Evolutionary conservation across 2,113 vertebrate species (phyloP), one percentile per base, ranked within the genome.

Genomic region (Muntiacus muntjak): DNA sequence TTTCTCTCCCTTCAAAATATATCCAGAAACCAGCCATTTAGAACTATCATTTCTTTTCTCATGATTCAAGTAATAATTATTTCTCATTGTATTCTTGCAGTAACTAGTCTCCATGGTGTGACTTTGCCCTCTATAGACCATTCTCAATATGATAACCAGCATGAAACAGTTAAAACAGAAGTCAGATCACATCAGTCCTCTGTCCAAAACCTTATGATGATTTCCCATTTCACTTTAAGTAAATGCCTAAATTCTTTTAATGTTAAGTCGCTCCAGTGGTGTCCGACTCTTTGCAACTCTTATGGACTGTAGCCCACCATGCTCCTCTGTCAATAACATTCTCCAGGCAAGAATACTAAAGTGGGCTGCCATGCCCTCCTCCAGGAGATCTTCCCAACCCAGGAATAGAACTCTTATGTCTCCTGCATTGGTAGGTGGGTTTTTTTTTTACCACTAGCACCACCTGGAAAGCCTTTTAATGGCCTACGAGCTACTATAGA

Each of bases 1-100:
- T 89, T 94, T 96, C 60, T 82, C 21, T 84, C 33, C 60, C 52
- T 92, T 97, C 57, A 92, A 90, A 87, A 95, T 64, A 58, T 64
- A 43, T 60, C 21, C 86, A 90, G 21, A 85, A 95, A 45, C 43
- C 58, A 96, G 52, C 17, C 19, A 90, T 50, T 98, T 87, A 71
- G 25, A 90, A 25, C 57, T 81, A 30, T 64, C 47, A 54, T 57
- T 87, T 43, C 26, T 52, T 57, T 89, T 79, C 43, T 81, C 74
- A 16, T 78, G 17, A 40, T 67, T 79, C 43, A 58, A 74, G 25
- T 83, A 47, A 40, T 55, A 74, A 28, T 47, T 67, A 57, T 86
- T 67, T 91, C 7, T 97, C 14, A 47, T 11, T 74, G 5, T 85
- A 30, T 85, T 89, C 7, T 90, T 33, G 5, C 11, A 95, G 0